phyloP scores from a whole-genome alignment of 1,140 invertebrate species.

The Hylyphantes graminicola region DNA sequence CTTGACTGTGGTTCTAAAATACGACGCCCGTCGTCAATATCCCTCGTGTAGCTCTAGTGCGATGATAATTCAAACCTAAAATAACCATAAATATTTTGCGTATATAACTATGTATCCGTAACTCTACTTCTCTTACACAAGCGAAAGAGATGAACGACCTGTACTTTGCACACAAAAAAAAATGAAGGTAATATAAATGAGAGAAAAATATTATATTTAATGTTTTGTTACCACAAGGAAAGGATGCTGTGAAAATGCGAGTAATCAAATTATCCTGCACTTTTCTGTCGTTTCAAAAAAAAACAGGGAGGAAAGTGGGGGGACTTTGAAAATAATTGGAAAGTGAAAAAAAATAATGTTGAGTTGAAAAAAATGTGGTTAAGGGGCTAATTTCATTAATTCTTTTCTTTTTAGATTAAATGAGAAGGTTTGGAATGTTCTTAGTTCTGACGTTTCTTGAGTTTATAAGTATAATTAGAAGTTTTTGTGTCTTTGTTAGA shows the following conservation, averaged over 20 bases:
- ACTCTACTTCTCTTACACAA: conserved; percentile 7
- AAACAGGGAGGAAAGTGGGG: not conserved
- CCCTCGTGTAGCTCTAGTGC: no score
- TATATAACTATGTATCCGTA: not conserved
- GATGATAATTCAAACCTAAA: no score
- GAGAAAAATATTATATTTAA: not conserved
- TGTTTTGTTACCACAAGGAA: conserved; percentile 1
- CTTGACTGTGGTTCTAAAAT: no score
- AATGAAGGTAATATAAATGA: not conserved
- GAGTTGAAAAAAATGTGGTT: not conserved
- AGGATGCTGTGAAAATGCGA: not conserved
- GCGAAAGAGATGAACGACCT: not conserved
- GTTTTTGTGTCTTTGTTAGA: not conserved
- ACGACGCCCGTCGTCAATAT: no score
- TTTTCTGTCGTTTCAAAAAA: not conserved
- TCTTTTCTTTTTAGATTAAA: conserved; percentile 5
- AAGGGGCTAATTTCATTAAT: conserved; percentile 33
- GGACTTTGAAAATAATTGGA: not conserved
- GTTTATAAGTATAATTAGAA: conserved; percentile 8
- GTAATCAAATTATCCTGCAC: conserved; percentile 52
- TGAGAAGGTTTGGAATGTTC: not conserved
- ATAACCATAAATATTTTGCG: no score
- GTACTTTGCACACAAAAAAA: not conserved
- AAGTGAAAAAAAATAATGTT: not conserved
- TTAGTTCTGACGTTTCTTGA: conserved; percentile 5